Base-by-base conservation (phyloP, 2,797 vertebrate genomes). In the Argentina silus region DNA sequence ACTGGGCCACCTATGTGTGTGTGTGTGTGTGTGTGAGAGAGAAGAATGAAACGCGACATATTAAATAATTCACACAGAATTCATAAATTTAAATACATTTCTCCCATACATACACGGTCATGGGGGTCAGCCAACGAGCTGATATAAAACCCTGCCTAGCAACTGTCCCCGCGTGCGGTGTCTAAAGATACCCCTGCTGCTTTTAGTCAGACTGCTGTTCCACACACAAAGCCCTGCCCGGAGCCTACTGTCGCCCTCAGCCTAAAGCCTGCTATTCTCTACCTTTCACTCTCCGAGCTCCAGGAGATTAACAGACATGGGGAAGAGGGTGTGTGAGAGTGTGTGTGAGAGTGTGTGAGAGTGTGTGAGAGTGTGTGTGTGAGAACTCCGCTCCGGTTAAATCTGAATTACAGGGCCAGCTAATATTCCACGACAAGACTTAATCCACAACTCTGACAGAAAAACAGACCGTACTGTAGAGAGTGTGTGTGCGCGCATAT, bases 1-100 rank as follows among this genome's bases (percentile, higher is more conserved):
- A 80, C 86, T 97, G 96, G 61, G 95, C 93, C 85, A 97, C 96
- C 96, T 98, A 27, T 43, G 70, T 4, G 17, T 23, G 45, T 43
- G 57, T 3, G 11, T 12, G 55, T n/a, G 9, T 45, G 23, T 1
- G 48, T 23, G 2, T 23, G 1, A 45, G 50, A 45, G 57, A 43
- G 23, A 57, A 47, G 23, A 21, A 44, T 27, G 47, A 3, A 10
- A 62, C 11, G 3, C 43, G 23, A 44, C 15, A 44, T 21, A 53
- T 11, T 36, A 1, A 36, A 36, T 36, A 36, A 36, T n/a, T n/a
- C n/a, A 36, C 27, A 36, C 27, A 36, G n/a, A n/a, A n/a, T 50
- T 6, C 50, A 51, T 51, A 14, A 6, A 51, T 14, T 12, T 15
- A 51, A 51, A 14, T 53, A n/a, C 7, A 57, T 57, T 57, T 3